These are phyloP conservation scores for Acronicta aceris DNA, from an alignment of 2,888 invertebrate species.

Conservation along the genomic window DNA sequence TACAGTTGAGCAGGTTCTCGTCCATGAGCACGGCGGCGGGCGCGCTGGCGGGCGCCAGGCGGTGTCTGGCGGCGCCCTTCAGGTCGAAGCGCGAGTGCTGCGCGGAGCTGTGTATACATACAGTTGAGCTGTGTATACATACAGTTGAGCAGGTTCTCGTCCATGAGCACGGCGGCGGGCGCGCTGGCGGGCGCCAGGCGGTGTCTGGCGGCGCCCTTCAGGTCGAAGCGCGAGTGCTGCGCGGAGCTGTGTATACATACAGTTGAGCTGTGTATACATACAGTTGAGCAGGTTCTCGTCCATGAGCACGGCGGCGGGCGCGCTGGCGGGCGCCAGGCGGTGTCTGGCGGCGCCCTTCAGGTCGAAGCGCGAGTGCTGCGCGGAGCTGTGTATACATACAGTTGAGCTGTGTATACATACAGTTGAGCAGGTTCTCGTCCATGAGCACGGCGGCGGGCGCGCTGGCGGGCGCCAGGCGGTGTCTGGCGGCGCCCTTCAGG, in stretches of 20 bases:
- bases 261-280: slow-evolving; percentile 76
- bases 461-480: slow-evolving; percentile 92
- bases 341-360: slow-evolving; percentile 98
- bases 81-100: slow-evolving; percentile 92
- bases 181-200: slow-evolving; percentile 91
- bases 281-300: slow-evolving; percentile 98
- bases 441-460: slow-evolving; percentile 93
- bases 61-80: slow-evolving; percentile 98
- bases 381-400: slow-evolving; percentile 61
- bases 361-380: slow-evolving; percentile 93
- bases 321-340: slow-evolving; percentile 91
- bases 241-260: too few species aligned
- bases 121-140: slow-evolving; percentile 64
- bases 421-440: slow-evolving; percentile 98
- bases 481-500: slow-evolving; percentile 98
- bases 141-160: slow-evolving; percentile 98
- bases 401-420: slow-evolving; percentile 84
- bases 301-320: slow-evolving; percentile 93
- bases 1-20: slow-evolving; percentile 98
- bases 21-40: slow-evolving; percentile 96
- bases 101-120: too few species aligned
- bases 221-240: slow-evolving; percentile 91
- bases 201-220: slow-evolving; percentile 98
- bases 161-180: slow-evolving; percentile 95
- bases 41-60: slow-evolving; percentile 91